Conservation (phyloP, 2,888 invertebrate genomes). For the Lycophotia porphyrea region DNA sequence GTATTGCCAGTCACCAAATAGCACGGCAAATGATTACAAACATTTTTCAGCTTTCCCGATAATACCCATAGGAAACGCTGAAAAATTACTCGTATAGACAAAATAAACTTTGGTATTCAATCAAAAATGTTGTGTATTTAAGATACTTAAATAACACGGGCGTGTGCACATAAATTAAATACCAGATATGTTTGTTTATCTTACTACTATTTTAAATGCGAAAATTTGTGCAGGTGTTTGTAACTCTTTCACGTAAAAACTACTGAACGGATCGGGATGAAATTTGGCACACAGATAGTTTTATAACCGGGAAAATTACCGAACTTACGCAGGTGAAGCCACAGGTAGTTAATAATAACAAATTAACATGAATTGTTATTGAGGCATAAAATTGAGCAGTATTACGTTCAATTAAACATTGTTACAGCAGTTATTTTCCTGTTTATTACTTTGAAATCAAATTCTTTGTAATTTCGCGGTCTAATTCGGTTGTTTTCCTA, state of each 20-base stretch:
- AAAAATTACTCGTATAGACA: neutral
- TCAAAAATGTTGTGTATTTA: neutral
- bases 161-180: neutral
- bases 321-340: neutral
- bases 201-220: neutral
- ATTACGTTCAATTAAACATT: neutral
- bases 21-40: neutral
- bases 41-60: neutral
- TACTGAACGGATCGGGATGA: neutral
- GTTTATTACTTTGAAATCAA: neutral
- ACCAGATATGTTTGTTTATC: neutral
- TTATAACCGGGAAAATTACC: neutral
- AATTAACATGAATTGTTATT: neutral
- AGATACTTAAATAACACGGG: neutral
- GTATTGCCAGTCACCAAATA: neutral
- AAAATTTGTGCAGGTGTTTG: neutral
- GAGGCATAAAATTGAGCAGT: neutral
- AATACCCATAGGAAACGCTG: neutral
- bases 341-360: neutral
- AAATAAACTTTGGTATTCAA: neutral
- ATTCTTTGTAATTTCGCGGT: neutral
- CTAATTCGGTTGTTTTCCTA: neutral
- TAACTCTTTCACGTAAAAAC: neutral
- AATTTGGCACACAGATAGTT: neutral
- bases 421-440: constrained; percentile 6